Percentiles rank a stretch among this genome's conserved stretches.
These are phyloP conservation scores for Lithobius niger DNA, from an alignment of 1,140 invertebrate species.

Conservation along the genomic window DNA sequence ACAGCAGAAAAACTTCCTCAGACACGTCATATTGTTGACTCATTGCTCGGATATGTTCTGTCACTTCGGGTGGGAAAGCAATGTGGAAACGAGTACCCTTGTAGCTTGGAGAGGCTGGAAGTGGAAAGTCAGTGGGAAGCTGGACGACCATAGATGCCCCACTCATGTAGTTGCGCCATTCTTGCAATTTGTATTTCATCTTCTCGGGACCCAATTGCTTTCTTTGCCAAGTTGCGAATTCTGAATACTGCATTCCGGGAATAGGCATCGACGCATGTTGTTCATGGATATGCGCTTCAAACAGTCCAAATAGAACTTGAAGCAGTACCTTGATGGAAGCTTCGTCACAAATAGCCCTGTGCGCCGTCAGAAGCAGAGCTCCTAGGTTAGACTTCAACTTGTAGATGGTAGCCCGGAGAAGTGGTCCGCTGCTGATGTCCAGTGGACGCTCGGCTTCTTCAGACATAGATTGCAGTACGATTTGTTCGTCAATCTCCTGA, in stretches of 20 bases:
- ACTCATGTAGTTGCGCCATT: background rate
- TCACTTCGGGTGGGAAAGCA: background rate
- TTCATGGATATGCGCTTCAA: background rate
- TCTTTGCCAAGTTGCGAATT: constrained; percentile 2
- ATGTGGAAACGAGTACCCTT: background rate
- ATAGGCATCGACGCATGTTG: background rate
- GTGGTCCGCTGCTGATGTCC: constrained; percentile 1
- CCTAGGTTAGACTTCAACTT: background rate
- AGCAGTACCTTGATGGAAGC: background rate
- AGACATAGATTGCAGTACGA: background rate
- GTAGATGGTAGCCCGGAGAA: background rate
- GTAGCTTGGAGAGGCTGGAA: background rate
- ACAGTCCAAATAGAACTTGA: background rate
- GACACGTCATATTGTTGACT: background rate
- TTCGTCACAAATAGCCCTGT: constrained; percentile 3
- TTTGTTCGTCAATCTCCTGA: background rate
- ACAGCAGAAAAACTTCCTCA: background rate
- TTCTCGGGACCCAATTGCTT: background rate
- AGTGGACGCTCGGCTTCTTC: constrained; percentile 5
- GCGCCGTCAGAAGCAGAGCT: background rate
- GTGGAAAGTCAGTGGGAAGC: constrained; percentile 1
- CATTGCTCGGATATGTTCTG: background rate
- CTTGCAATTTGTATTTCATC: background rate
- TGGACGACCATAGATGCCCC: background rate
- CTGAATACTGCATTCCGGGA: constrained; percentile 4